Evolutionary conservation across 2,888 invertebrate genomes (phyloP).

Genomic region (Harpalus rufipes): DNA sequence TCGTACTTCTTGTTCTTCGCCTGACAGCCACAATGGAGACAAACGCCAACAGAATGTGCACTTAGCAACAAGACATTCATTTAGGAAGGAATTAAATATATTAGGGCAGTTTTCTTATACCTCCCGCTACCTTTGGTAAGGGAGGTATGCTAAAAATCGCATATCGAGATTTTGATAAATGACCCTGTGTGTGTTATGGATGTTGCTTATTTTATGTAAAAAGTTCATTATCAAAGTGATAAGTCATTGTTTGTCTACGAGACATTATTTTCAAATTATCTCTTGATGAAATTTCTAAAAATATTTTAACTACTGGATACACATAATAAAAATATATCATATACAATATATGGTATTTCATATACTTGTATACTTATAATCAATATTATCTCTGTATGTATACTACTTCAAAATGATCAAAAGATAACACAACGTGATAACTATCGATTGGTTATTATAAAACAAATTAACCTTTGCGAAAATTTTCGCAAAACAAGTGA

Average conservation of each 20-base stretch:
- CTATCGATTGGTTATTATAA: background rate
- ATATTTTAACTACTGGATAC: background rate
- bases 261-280: background rate
- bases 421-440: background rate
- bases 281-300: background rate
- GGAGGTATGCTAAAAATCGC: no score
- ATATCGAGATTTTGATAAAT: no score
- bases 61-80: background rate
- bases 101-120: no score
- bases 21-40: background rate
- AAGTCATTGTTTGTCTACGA: background rate
- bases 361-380: background rate
- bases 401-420: no score
- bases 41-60: background rate
- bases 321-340: background rate
- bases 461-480: slow-evolving; percentile 2
- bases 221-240: background rate
- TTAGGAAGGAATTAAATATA: no score
- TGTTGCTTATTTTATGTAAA: no score
- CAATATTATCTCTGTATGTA: background rate
- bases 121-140: no score
- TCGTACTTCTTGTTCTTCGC: background rate
- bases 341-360: background rate
- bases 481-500: background rate
- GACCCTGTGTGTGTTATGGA: no score